Base-by-base conservation (phyloP, 2,797 vertebrate genomes). In the Parambassis ranga region DNA sequence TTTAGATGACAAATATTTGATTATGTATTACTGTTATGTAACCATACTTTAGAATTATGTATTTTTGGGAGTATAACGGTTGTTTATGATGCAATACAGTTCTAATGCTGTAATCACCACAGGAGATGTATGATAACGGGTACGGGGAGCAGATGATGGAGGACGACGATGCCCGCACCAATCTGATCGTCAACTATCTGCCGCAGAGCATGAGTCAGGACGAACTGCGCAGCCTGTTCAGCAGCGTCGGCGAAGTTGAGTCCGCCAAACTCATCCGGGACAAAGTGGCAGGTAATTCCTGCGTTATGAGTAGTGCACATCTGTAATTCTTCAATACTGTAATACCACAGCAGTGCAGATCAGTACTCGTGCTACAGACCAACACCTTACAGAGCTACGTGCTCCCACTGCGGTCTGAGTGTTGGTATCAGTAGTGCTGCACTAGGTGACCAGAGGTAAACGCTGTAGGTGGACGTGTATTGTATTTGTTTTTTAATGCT, bases 191-290 rank as follows among this genome's bases (percentile, higher is more conserved):
- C 38, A 99, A 99, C 92, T 99, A 98, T 91, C 93, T 99, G 80
- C 97, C 97, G 10, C 98, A 99, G 92, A 98, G 95, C 88, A 99
- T 99, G 98, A 96, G 94, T 0, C 98, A 99, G 86, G 98, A 99
- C 59, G 98, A 99, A 51, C 79, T 98, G 10, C 92, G 95, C 15
- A 96, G 95, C 64, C 92, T 99, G 6, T 99, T 99, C 79, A 97
- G 96, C 92, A 98, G 95, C 52, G 96, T 98, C 0, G 98, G 98
- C 0, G 95, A 98, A 37, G 95, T 99, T 0, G 96, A 98, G 70
- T 98, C 96, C 0, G 96, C 96, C 76, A 98, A 99, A 58, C 96
- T 99, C 35, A 98, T 99, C 65, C 89, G 97, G 24, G 97, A 99
- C 90, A 99, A 99, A 93, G 94, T 98, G 24, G 96, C 96, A 95